Evolutionary conservation across 1,140 invertebrate species (phyloP), one percentile per base, ranked within the genome.

Genomic region (Cydia pomonella): DNA sequence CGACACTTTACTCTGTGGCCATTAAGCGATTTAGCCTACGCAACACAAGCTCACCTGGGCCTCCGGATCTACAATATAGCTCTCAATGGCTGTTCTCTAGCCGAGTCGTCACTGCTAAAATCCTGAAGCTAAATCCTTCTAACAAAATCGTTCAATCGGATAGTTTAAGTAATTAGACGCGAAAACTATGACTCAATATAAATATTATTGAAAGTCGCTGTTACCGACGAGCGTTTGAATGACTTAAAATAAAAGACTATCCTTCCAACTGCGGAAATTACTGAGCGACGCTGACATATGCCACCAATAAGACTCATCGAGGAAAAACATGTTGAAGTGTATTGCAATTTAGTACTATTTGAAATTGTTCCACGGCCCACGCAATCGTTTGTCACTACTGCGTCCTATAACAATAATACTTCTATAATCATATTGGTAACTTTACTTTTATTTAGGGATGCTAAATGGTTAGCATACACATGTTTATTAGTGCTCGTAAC

Each of bases 231-330:
- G 79, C 82, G 80, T 77, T 78, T 83, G 80, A 81, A 86, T 84
- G 84, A 87, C 84, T 88, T 90, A 84, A 82, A 82, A 83, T 21
- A 87, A 85, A 82, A 87, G 86, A 89, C 84, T 86, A 82, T 80
- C 80, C 80, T 82, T 77, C 77, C 76, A 73, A 76, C 79, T 82
- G 79, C 84, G 86, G 82, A 90, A 89, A 89, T 89, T 88, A 87
- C 85, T 80, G 79, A 87, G 79, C 83, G 88, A 18, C 10, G 27
- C 82, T 89, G 88, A 92, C 86, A 87, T 84, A 92, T 90, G 85
- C 89, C 80, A 80, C 82, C 86, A 88, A 90, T 90, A 92, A 89
- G 84, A 88, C 83, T 77, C 79, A 78, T 71, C 80, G 80, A 80
- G 81, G 83, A 73, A 77, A 77, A 73, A 76, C 72, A 79, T 47